Percentiles rank a stretch among this genome's conserved stretches.
phyloP scores from a whole-genome alignment of 2,113 vertebrate genomes.

The Myxocyprinus asiaticus region DNA sequence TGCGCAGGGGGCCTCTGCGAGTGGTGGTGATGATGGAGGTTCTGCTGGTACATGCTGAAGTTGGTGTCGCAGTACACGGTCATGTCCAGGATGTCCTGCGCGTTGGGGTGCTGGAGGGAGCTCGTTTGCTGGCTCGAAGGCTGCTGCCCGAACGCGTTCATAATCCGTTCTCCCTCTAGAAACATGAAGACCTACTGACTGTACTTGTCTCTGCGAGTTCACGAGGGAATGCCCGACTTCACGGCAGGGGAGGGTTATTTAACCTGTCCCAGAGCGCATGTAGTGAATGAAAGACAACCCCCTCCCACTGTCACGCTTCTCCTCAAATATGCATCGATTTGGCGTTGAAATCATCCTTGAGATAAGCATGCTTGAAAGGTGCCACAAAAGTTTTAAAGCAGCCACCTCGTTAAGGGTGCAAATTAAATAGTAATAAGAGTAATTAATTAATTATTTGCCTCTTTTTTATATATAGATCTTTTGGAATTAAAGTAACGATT shows the following conservation, averaged over 20 bases:
- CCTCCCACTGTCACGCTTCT: constrained; percentile 53
- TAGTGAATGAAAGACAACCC: constrained; percentile 66
- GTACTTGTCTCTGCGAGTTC: constrained; percentile 38
- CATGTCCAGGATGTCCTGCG: constrained; percentile 74
- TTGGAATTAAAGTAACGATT: too few relatives aligned
- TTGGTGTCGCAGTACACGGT: constrained; percentile 74
- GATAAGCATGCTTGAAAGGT: constrained; percentile 31
- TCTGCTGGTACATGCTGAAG: constrained; percentile 73
- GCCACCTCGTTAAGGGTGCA: too few relatives aligned
- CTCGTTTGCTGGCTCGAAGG: constrained; percentile 65
- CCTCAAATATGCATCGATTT: constrained; percentile 38
- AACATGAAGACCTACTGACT: constrained; percentile 43
- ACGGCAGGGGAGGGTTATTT: constrained; percentile 69
- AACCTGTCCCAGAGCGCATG: constrained; percentile 63
- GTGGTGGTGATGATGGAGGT: constrained; percentile 69
- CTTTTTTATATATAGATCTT: too few relatives aligned
- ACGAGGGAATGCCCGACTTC: constrained; percentile 61
- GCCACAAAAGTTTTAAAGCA: background rate
- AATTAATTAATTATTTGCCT: too few relatives aligned
- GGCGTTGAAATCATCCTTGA: constrained; percentile 32
- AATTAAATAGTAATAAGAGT: too few relatives aligned
- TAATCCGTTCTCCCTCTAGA: constrained; percentile 65
- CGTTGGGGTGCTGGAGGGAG: constrained; percentile 64
- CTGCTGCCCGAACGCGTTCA: constrained; percentile 81
- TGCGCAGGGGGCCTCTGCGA: constrained; percentile 60